phyloP scores from a whole-genome alignment of 1,140 invertebrate species.

The Formica exsecta region DNA sequence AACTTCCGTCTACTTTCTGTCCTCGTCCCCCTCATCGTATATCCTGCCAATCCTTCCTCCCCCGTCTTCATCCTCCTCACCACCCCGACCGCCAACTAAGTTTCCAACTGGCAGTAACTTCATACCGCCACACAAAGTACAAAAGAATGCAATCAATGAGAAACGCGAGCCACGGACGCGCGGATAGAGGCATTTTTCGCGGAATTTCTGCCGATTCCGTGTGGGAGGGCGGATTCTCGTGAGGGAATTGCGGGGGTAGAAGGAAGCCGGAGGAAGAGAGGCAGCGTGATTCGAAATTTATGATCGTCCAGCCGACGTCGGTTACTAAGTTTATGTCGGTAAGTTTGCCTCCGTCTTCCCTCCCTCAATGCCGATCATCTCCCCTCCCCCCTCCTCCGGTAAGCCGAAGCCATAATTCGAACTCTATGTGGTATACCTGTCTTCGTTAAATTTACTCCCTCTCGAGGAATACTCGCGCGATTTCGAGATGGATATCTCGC shows the following conservation, averaged over 20 bases:
- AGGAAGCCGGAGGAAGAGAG: not conserved
- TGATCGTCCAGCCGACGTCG: conserved; percentile 40
- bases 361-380: not conserved
- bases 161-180: conserved; percentile 54
- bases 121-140: conserved; percentile 62
- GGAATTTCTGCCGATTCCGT: conserved; percentile 63
- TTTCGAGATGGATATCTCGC: not conserved
- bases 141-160: conserved; percentile 73
- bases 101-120: conserved; percentile 68
- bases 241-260: not conserved
- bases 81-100: conserved; percentile 24
- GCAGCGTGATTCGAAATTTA: conserved; percentile 56
- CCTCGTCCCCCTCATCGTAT: conserved; percentile 8
- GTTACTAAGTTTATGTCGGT: conserved; percentile 57
- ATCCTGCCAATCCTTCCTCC: conserved; percentile 14
- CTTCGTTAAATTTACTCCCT: conserved; percentile 56
- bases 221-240: not conserved
- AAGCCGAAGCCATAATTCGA: conserved; percentile 35
- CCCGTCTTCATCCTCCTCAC: not conserved
- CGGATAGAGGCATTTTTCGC: conserved; percentile 57
- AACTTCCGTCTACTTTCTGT: conserved; percentile 61
- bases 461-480: conserved; percentile 46
- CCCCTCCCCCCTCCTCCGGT: too few relatives aligned
- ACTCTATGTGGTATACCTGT: conserved; percentile 25
- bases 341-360: conserved; percentile 19